Evolutionary conservation across 2,113 vertebrate species (phyloP).

Genomic region (Psephotus haematonotus): DNA sequence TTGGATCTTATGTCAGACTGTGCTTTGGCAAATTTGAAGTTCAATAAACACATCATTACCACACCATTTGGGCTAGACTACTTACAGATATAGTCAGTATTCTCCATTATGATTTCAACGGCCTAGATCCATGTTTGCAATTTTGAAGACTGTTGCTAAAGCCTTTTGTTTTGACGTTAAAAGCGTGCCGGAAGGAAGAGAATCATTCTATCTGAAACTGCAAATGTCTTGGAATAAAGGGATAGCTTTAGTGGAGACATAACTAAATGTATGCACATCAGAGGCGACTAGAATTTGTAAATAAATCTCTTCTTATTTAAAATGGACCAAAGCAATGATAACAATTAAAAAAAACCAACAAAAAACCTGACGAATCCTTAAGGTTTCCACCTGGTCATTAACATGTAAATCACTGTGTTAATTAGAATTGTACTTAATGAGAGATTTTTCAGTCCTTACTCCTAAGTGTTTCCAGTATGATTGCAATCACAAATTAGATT

Average conservation of each 20-base stretch:
- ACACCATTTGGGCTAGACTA: background rate
- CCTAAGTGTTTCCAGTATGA: constrained; percentile 14
- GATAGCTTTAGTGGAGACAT: background rate
- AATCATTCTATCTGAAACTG: background rate
- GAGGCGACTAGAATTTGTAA: background rate
- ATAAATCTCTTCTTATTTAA: background rate
- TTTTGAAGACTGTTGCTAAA: background rate
- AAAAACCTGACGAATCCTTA: background rate
- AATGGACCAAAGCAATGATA: background rate
- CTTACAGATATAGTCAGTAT: background rate
- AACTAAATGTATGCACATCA: background rate
- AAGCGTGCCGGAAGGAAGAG: background rate
- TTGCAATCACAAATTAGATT: constrained; percentile 42
- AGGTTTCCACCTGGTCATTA: constrained; percentile 29
- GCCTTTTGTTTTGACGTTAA: background rate
- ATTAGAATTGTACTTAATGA: constrained; percentile 46
- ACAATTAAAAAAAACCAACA: background rate
- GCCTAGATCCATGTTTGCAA: background rate
- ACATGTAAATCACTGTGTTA: constrained; percentile 52
- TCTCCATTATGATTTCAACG: background rate
- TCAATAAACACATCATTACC: background rate
- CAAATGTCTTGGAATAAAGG: background rate
- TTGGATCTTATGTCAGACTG: background rate
- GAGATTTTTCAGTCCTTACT: constrained; percentile 15
- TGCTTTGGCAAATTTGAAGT: background rate